Evolutionary conservation across 1,140 invertebrate species (phyloP), one percentile per base, ranked within the genome.

Genomic region (Drosophila littoralis): DNA sequence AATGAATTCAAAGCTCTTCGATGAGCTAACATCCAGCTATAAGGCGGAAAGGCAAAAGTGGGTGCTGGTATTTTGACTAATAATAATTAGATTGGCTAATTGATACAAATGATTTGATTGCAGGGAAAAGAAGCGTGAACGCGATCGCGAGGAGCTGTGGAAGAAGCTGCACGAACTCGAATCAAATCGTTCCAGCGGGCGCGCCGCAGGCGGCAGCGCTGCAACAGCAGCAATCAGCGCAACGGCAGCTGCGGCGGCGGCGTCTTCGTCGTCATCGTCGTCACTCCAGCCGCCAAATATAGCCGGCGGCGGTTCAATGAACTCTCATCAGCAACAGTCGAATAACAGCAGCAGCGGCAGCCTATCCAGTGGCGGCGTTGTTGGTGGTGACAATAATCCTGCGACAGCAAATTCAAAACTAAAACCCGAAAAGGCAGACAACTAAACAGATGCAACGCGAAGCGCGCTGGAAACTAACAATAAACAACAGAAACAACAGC

Each of bases 1-100:
- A 94, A 99, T 99, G 97, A 99, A 99, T 94, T 98, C 98, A 88
- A 99, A 98, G 93, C 95, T 99, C 40, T 99, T 99, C 93, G 98
- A 99, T 93, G 98, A 99, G 93, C 96, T 99, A 91, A 99, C 98
- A 84, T 97, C 98, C 91, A 98, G 97, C 93, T 99, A 99, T 94
- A 99, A 99, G 94, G 97, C 97, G 82, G 98, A 99, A 93, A 94
- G 97, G 93, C 98, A 99, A 95, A 98, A 98, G 98, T 99, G 94
- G 95, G 95, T 94, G 6, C 7, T 45, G n/a, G 9, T 12, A 12
- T 48, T 28, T 13, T 36, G 13, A 28, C 22, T 52, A 5, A 10
- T 22, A 12, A 15, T 15, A 22, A 58, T 58, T 12, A 28, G 22
- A 28, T 28, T 28, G 22, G 22, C 7, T 15, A 17, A 46, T 59